Conservation (phyloP, 2,113 vertebrate genomes). For the Carassius carassius region DNA sequence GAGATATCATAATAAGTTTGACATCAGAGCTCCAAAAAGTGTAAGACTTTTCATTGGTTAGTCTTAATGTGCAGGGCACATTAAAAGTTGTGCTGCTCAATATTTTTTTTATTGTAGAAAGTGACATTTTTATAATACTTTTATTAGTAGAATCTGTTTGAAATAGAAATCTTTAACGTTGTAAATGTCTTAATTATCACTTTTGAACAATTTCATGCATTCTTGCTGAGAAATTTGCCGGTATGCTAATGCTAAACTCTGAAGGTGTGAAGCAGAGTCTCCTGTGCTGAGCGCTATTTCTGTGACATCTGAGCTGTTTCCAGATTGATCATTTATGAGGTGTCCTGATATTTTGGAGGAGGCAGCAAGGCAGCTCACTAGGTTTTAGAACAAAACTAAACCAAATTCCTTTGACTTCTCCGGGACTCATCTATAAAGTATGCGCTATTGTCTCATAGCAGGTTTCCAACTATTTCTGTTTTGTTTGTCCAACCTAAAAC, state of each 20-base stretch:
- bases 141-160: too few relatives aligned
- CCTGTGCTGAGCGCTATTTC: background rate
- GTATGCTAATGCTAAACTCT: background rate
- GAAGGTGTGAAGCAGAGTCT: background rate
- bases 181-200: background rate
- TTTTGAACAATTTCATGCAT: background rate
- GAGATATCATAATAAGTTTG: background rate
- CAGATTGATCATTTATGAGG: background rate
- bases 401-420: background rate
- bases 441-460: slow-evolving; percentile 16
- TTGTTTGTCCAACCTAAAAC: slow-evolving; percentile 10
- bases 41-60: too few relatives aligned
- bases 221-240: background rate
- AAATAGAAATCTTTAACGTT: too few relatives aligned
- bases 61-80: too few relatives aligned
- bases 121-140: too few relatives aligned
- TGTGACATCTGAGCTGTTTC: background rate
- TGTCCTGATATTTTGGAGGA: background rate
- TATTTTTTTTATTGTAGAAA: background rate
- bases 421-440: background rate
- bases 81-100: background rate
- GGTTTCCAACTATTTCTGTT: slow-evolving; percentile 9
- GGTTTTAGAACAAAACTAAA: background rate
- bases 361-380: background rate
- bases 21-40: background rate